Evolutionary conservation across 2,888 invertebrate species (phyloP).

Genomic region (Psococerastis gibbosa): DNA sequence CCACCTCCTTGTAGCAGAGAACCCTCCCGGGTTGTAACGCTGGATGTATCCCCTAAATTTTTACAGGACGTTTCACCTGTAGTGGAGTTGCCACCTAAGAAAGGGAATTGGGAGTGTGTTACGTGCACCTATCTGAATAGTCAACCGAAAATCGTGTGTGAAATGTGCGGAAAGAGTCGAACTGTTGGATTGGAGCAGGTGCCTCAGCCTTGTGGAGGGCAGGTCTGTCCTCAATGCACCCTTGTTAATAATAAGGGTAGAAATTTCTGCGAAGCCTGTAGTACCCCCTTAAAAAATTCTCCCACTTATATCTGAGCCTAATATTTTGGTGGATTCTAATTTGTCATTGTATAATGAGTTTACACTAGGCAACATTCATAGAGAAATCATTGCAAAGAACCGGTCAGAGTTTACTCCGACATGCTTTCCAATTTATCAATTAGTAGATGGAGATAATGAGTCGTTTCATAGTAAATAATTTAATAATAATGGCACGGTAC

Average conservation of each 20-base stretch:
- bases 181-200: constrained; percentile 35
- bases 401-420: no score
- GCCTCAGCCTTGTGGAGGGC: constrained; percentile 50
- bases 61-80: neutral
- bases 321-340: no score
- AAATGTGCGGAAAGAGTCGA: constrained; percentile 53
- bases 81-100: neutral
- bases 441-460: no score
- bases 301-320: constrained; percentile 58
- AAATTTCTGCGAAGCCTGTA: constrained; percentile 46
- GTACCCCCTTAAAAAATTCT: constrained; percentile 45
- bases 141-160: constrained; percentile 37
- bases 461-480: no score
- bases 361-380: no score
- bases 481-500: no score
- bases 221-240: constrained; percentile 56
- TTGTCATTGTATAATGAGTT: no score
- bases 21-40: neutral
- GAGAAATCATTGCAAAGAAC: no score
- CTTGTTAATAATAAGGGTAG: constrained; percentile 50
- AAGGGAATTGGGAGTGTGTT: constrained; percentile 42
- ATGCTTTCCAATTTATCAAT: no score
- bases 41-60: constrained; percentile 10
- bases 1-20: neutral
- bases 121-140: constrained; percentile 52